Evolutionary conservation across 2,888 invertebrate species (phyloP).

Genomic region (Enchytraeus crypticus): DNA sequence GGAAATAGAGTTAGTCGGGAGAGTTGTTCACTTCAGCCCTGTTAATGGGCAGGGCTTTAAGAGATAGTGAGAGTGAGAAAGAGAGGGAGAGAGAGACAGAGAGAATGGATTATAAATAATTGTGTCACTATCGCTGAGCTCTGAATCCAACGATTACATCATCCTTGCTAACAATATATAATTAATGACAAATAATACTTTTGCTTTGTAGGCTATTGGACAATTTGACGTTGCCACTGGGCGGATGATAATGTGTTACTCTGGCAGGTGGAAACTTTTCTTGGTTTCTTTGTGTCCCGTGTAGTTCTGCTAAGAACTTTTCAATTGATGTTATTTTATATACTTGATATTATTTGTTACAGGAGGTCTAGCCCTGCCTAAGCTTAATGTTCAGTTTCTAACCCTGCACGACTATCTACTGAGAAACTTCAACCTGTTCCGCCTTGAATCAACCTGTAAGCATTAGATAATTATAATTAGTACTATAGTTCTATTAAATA

Average conservation of each 20-base stretch:
- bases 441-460: conserved; percentile 92
- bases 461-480: too few relatives aligned
- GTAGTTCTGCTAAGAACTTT: background rate
- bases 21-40: too few relatives aligned
- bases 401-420: conserved; percentile 95
- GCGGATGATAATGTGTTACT: background rate
- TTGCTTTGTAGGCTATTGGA: background rate
- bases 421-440: conserved; percentile 91
- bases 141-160: too few relatives aligned
- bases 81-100: too few relatives aligned
- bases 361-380: conserved; percentile 75
- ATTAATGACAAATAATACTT: too few relatives aligned
- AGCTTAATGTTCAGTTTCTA: conserved; percentile 92
- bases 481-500: too few relatives aligned
- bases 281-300: background rate
- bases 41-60: too few relatives aligned
- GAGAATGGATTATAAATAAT: too few relatives aligned
- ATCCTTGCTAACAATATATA: too few relatives aligned
- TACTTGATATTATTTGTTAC: conserved; percentile 17
- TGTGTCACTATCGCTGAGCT: too few relatives aligned
- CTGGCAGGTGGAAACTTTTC: background rate
- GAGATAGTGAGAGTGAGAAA: too few relatives aligned
- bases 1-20: too few relatives aligned
- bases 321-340: background rate
- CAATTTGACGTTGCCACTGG: background rate